Evolutionary conservation across 2,797 vertebrate genomes (phyloP), one percentile per base, ranked within the genome.

Genomic region (Podarcis lilfordi): DNA sequence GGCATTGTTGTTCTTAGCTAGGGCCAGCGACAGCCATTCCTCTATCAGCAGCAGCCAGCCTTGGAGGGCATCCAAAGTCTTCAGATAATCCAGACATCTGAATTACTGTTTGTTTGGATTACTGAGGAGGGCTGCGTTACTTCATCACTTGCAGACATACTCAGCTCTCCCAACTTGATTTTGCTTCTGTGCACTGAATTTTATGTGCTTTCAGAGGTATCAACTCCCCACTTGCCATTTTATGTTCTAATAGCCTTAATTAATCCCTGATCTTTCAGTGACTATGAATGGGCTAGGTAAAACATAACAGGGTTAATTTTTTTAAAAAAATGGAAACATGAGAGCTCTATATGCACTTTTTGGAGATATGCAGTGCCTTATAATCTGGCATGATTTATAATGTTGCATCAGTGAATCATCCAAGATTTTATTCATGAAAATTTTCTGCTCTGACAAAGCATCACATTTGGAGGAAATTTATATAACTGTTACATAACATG

Each of bases 311-410:
- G 68, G 4, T 82, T 77, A 32, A 68, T 50, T 45, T 45, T 11
- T 45, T 45, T 45, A 11, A 61, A 72, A 8, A 80, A 59, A 45
- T 43, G 8, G 4, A 80, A 40, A 69, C 35, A 55, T 84, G 66
- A 85, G 80, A 77, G 7, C n/a, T 89, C 86, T 86, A 1, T 89
- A 88, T 29, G 2, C 21, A 43, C 37, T 89, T 92, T 50, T 45
- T 85, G 64, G 77, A 82, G 91, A 21, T 3, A 74, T 82, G 55
- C 2, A 55, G 29, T 86, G 23, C 50, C 5, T 11, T 92, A 29
- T 87, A 90, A 89, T 89, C 77, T 82, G 88, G 17, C 3, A 77
- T 2, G 74, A 89, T 85, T 91, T 79, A 83, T 68, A 88, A 17
- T n/a, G 79, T 27, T 19, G 76, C 88, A 64, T 1, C 35, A 40